Conservation (phyloP, 2,113 vertebrate species). For the Prionailurus viverrinus region DNA sequence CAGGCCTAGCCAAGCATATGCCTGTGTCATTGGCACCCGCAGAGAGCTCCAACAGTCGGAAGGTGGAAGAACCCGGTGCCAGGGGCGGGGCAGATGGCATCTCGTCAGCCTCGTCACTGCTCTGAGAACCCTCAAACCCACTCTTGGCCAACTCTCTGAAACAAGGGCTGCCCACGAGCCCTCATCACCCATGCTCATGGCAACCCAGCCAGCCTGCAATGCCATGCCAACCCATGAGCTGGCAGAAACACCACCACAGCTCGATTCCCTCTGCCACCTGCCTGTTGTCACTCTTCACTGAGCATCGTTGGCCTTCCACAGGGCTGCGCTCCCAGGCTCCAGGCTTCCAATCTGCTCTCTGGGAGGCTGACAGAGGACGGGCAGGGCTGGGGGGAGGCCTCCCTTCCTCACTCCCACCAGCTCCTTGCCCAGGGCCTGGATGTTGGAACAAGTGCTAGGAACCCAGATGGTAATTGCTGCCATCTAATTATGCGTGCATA, state of each 20-base stretch:
- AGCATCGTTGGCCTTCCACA: constrained; percentile 57
- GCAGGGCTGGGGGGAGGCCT: constrained; percentile 38
- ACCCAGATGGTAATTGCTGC: constrained; percentile 83
- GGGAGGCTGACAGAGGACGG: constrained; percentile 56
- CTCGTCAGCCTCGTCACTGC: constrained; percentile 39
- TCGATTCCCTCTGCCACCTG: constrained; percentile 74
- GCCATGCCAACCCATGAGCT: constrained; percentile 63
- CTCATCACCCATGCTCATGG: constrained; percentile 59
- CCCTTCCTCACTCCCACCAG: constrained; percentile 48
- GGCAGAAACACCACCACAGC: constrained; percentile 31
- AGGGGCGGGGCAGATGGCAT: constrained; percentile 78
- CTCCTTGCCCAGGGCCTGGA: constrained; percentile 72
- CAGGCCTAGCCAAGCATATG: constrained; percentile 89
- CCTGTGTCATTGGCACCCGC: constrained; percentile 77
- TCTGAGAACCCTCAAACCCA: constrained; percentile 21
- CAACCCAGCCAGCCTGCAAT: constrained; percentile 53
- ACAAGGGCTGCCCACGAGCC: constrained; percentile 44
- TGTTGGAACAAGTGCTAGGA: constrained; percentile 76
- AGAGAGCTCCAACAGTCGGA: constrained; percentile 74
- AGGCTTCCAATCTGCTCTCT: constrained; percentile 74
- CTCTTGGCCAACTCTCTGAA: constrained; percentile 42
- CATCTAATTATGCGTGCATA: constrained; percentile 75
- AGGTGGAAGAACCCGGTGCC: constrained; percentile 71
- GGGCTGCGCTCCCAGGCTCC: constrained; percentile 61
- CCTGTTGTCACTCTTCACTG: constrained; percentile 74